Evolutionary conservation across 2,888 invertebrate species (phyloP).

Genomic region (Oxycera nigricornis): DNA sequence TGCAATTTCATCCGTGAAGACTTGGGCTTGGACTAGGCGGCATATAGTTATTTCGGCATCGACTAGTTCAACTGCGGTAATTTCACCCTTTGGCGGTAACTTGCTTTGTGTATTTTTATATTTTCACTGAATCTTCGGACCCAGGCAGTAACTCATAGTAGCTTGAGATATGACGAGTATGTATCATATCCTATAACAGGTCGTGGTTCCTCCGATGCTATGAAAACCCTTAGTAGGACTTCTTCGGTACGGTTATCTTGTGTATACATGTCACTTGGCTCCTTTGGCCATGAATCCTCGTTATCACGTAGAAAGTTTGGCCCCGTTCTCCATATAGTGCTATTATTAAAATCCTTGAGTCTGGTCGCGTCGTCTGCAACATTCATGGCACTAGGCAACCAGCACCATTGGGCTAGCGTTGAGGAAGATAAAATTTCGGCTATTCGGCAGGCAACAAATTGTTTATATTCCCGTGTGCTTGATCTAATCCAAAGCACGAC

Average conservation of each 20-base stretch:
- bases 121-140: not conserved
- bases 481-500: no score
- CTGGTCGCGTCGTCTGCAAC: not conserved
- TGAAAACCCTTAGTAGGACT: not conserved
- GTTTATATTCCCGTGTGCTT: not conserved
- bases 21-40: not conserved
- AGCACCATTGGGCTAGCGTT: not conserved
- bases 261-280: no score
- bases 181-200: not conserved
- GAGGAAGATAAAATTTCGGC: not conserved
- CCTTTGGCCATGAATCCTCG: not conserved
- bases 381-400: no score
- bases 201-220: not conserved
- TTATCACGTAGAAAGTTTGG: not conserved
- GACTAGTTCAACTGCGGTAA: not conserved
- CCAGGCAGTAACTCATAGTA: conserved; percentile 1
- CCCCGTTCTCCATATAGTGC: not conserved
- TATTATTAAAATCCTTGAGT: not conserved
- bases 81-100: not conserved
- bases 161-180: conserved; percentile 15
- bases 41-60: no score
- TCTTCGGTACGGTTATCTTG: not conserved
- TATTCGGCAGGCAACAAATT: not conserved
- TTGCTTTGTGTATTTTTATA: not conserved
- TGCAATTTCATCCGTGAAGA: not conserved